Base-by-base conservation (phyloP, 1,140 invertebrate species). In the Heliconius melpomene region DNA sequence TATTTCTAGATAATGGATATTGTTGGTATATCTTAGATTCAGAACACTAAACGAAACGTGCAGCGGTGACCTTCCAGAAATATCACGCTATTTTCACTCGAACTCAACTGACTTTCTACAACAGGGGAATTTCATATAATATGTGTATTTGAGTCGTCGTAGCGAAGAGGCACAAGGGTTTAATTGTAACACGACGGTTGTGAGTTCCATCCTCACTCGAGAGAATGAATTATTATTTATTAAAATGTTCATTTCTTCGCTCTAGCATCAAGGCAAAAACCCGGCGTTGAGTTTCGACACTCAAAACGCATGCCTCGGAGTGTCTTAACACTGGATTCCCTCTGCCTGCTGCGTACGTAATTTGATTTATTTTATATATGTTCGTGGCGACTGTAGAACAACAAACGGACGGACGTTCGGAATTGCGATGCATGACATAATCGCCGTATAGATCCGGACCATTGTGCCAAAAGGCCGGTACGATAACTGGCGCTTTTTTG, bases 371-470 rank as follows among this genome's bases (percentile, higher is more conserved):
- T 46, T 46, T 46, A 13, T 46, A 16, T 5, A 46, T 46, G 82
- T 77, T 78, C 52, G 75, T 77, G 75, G 75, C 66, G 83, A 86
- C 79, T 79, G 85, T 84, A 80, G 86, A 87, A 85, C 66, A 88
- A 88, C 84, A 88, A 88, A 89, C 84, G 81, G 85, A 88, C 84
- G 84, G 84, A 86, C 83, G 85, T 82, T 85, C 82, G 81, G 84
- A 87, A 89, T 87, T 83, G 85, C 83, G 86, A 84, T 89, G 90
- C 89, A 93, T 94, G 93, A 94, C 93, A 93, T 93, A 93, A 94
- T 93, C 92, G 85, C 90, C 86, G 78, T 80, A 89, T 90, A 89
- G 89, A 93, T 93, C 90, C 93, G 89, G 87, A 86, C 86, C 80
- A 89, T 76, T 87, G 90, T 93, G 93, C 93, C 91, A 93, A 90